Conservation (phyloP, 1,140 invertebrate species). For the Dinothrombium tinctorium region DNA sequence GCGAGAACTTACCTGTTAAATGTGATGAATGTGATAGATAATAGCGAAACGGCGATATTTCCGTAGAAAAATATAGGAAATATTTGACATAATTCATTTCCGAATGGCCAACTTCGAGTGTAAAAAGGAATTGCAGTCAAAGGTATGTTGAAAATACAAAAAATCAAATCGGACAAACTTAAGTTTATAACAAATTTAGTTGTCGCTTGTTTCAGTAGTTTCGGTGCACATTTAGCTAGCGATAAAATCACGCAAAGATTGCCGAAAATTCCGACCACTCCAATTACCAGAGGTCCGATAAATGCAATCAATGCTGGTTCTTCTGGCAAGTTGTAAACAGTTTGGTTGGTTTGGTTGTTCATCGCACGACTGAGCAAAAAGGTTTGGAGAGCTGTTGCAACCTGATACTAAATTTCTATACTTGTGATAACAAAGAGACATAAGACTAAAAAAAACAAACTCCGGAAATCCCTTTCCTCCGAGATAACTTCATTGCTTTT, state of each 20-base stretch:
- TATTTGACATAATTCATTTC: slow-evolving; percentile 45
- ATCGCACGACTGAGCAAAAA: too few relatives aligned
- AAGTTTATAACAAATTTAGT: slow-evolving; percentile 65
- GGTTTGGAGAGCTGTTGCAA: too few relatives aligned
- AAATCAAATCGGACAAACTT: slow-evolving; percentile 57
- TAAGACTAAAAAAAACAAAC: too few relatives aligned
- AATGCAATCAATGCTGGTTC: not conserved
- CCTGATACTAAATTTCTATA: too few relatives aligned
- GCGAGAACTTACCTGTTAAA: slow-evolving; percentile 61
- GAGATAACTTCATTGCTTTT: too few relatives aligned
- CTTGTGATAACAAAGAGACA: too few relatives aligned
- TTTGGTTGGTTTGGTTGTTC: too few relatives aligned
- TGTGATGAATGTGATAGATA: slow-evolving; percentile 71
- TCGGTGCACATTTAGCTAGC: slow-evolving; percentile 5
- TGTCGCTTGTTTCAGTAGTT: slow-evolving; percentile 41
- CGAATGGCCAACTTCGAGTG: slow-evolving; percentile 63
- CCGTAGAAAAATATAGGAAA: slow-evolving; percentile 73
- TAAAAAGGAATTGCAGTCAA: slow-evolving; percentile 38
- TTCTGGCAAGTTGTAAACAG: too few relatives aligned
- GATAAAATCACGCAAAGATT: slow-evolving; percentile 15
- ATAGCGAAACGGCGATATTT: slow-evolving; percentile 57
- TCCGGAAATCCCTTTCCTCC: too few relatives aligned
- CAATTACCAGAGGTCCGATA: slow-evolving; percentile 4
- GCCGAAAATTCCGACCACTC: slow-evolving; percentile 13
- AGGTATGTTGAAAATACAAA: slow-evolving; percentile 57